These are phyloP conservation scores for Muntiacus reevesi DNA, from an alignment of 2,113 vertebrate genomes.

Conservation along the genomic window DNA sequence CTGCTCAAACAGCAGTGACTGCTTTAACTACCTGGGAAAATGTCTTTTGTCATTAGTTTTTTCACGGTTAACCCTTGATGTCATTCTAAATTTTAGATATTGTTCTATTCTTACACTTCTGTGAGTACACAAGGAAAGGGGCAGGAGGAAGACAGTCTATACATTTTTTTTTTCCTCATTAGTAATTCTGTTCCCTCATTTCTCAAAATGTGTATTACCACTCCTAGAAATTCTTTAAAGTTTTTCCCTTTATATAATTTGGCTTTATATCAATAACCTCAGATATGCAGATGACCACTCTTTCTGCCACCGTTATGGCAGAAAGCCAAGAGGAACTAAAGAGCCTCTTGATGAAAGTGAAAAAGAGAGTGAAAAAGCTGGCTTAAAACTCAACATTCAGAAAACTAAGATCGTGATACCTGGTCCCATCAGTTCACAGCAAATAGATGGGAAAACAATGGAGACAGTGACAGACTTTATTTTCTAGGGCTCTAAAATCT, in stretches of 20 bases:
- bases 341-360: background rate
- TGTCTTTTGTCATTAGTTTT: background rate
- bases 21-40: background rate
- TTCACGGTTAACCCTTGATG: background rate
- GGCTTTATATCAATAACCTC: background rate
- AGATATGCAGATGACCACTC: background rate
- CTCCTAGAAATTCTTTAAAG: background rate
- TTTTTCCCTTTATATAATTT: background rate
- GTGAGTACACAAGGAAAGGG: background rate
- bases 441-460: background rate
- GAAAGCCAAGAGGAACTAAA: background rate
- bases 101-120: background rate
- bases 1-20: background rate
- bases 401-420: background rate
- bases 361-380: background rate
- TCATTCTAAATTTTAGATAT: background rate
- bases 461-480: background rate
- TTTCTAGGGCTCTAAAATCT: background rate
- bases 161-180: background rate
- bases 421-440: background rate
- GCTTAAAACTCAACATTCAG: background rate
- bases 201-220: background rate
- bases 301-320: background rate
- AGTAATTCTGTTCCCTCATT: background rate
- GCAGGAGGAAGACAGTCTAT: background rate